Conservation (phyloP, 2,797 vertebrate species). For the Pantherophis alleghaniensis region DNA sequence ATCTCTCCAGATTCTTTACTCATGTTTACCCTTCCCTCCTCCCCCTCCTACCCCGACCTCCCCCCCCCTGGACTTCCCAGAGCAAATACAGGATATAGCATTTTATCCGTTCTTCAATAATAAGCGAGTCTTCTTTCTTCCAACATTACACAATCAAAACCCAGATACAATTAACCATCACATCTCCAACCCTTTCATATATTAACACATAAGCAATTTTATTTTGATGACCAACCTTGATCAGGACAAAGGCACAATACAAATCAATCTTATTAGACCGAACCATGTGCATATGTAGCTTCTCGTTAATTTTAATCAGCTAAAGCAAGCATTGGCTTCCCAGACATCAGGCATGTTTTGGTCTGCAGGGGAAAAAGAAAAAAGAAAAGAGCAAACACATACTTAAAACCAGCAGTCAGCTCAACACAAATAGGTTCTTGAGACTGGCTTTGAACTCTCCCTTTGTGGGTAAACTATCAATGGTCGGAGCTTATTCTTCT, state of each 20-base stretch:
- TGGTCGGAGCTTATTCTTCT: background rate
- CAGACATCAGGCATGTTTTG: conserved; percentile 25
- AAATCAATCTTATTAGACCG: background rate
- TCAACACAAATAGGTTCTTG: conserved; percentile 5
- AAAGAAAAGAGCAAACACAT: background rate
- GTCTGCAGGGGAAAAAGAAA: background rate
- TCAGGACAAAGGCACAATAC: background rate
- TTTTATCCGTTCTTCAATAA: too few relatives aligned
- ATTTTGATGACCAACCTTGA: background rate
- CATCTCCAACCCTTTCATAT: too few relatives aligned
- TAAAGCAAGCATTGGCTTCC: conserved; percentile 36
- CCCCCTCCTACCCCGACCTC: too few relatives aligned
- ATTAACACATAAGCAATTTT: conserved; percentile 25
- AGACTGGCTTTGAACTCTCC: conserved; percentile 6
- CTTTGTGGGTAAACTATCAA: background rate
- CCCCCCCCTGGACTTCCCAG: too few relatives aligned
- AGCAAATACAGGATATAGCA: too few relatives aligned
- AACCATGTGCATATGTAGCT: conserved; percentile 15
- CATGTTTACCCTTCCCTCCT: too few relatives aligned
- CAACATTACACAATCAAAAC: too few relatives aligned
- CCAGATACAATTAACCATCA: too few relatives aligned
- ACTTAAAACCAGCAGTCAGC: conserved; percentile 6
- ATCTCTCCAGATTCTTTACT: too few relatives aligned
- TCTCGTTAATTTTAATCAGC: conserved; percentile 27
- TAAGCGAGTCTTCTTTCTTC: too few relatives aligned